Conservation (phyloP, 2,888 invertebrate species). For the Rhyacophila evoluta region DNA sequence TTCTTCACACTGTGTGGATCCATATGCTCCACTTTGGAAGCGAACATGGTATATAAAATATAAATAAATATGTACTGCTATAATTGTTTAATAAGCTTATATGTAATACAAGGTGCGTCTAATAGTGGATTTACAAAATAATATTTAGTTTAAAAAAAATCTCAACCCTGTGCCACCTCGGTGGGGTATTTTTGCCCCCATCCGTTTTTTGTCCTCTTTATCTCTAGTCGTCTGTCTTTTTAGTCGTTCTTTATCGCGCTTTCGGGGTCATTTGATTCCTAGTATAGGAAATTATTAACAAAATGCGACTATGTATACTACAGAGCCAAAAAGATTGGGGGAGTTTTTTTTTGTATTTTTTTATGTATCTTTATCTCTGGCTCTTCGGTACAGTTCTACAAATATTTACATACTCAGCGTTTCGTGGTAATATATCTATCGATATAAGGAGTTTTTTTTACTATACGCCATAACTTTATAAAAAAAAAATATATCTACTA, state of each 20-base stretch:
- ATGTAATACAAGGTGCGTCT: no score
- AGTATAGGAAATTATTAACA: conserved; percentile 54
- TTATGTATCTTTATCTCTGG: neutral
- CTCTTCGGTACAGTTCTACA: neutral
- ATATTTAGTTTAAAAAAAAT: no score
- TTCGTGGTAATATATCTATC: no score
- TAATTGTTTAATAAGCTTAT: no score
- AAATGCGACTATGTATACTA: conserved; percentile 40
- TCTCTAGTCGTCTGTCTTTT: conserved; percentile 54
- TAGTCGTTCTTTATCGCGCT: conserved; percentile 49
- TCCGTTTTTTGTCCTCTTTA: conserved; percentile 58
- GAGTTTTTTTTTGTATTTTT: neutral
- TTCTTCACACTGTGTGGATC: no score
- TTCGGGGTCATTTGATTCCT: conserved; percentile 55
- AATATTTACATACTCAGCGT: neutral
- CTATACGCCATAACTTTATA: no score
- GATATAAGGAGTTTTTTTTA: no score
- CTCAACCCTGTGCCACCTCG: conserved; percentile 48
- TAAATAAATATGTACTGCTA: neutral
- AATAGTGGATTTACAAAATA: no score
- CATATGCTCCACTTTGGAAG: no score
- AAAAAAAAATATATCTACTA: no score
- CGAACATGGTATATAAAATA: no score
- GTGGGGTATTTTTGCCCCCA: conserved; percentile 58
- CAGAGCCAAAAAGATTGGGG: neutral